These are phyloP conservation scores for Naso thynnoides DNA, from an alignment of 2,797 vertebrate species.

Conservation along the genomic window DNA sequence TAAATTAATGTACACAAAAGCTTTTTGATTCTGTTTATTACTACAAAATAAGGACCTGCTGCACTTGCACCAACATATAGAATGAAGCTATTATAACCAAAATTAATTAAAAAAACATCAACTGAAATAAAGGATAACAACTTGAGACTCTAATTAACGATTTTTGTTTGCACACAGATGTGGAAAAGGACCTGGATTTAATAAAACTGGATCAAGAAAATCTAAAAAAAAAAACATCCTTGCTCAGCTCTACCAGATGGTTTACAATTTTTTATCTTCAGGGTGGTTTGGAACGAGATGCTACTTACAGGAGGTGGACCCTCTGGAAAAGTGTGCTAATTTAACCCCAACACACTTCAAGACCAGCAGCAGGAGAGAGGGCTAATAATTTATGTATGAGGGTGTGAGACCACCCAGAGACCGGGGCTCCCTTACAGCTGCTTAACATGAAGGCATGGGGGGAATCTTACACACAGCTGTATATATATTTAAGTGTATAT, in stretches of 20 bases:
- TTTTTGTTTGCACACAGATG: too few relatives aligned
- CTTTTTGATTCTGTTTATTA: not conserved
- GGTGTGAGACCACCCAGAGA: slow-evolving; percentile 78
- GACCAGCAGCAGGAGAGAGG: slow-evolving; percentile 53
- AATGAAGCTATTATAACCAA: not conserved
- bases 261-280: slow-evolving; percentile 11
- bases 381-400: slow-evolving; percentile 69
- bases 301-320: slow-evolving; percentile 17
- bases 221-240: not conserved
- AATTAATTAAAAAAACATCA: not conserved
- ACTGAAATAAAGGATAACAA: not conserved
- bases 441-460: slow-evolving; percentile 47
- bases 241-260: slow-evolving; percentile 12
- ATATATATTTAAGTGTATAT: slow-evolving; percentile 40
- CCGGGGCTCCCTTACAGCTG: slow-evolving; percentile 64
- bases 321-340: slow-evolving; percentile 44
- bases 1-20: not conserved
- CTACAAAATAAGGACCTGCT: too few relatives aligned
- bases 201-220: not conserved
- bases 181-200: too few relatives aligned
- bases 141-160: too few relatives aligned
- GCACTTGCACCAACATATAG: not conserved
- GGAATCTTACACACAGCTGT: slow-evolving; percentile 35
- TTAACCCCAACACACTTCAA: slow-evolving; percentile 49
- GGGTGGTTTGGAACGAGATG: slow-evolving; percentile 11